These are phyloP conservation scores for Bombus huntii DNA, from an alignment of 1,140 invertebrate species.

Conservation along the genomic window DNA sequence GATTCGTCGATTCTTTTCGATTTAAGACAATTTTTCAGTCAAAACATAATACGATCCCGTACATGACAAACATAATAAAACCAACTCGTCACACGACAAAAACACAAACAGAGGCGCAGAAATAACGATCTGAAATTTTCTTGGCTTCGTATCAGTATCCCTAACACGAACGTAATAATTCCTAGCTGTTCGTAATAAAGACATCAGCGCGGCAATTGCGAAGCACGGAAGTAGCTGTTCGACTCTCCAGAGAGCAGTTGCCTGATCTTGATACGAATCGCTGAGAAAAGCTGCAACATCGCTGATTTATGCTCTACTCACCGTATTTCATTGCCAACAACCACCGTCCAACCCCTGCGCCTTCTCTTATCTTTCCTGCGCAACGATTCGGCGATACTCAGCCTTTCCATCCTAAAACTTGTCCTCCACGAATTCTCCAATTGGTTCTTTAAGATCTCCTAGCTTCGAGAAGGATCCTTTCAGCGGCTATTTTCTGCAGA, in stretches of 20 bases:
- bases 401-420: conserved; percentile 73
- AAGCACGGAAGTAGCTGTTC: not conserved
- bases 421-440: conserved; percentile 22
- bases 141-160: not conserved
- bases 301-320: conserved; percentile 73
- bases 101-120: no score
- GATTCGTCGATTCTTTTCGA: no score
- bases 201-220: no score
- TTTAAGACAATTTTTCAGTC: no score
- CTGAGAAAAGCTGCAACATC: not conserved
- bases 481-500: not conserved
- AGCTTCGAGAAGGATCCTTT: not conserved
- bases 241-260: not conserved
- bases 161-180: not conserved
- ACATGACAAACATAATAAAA: not conserved
- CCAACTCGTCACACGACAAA: not conserved
- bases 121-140: no score
- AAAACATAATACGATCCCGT: not conserved
- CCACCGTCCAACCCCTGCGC: conserved; percentile 86
- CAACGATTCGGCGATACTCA: conserved; percentile 79
- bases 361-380: conserved; percentile 82
- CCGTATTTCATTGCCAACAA: conserved; percentile 85
- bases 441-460: not conserved
- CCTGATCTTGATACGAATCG: not conserved
- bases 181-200: not conserved